Evolutionary conservation across 2,888 invertebrate species (phyloP), one percentile per base, ranked within the genome.

Genomic region (Pristionchus japonicus): DNA sequence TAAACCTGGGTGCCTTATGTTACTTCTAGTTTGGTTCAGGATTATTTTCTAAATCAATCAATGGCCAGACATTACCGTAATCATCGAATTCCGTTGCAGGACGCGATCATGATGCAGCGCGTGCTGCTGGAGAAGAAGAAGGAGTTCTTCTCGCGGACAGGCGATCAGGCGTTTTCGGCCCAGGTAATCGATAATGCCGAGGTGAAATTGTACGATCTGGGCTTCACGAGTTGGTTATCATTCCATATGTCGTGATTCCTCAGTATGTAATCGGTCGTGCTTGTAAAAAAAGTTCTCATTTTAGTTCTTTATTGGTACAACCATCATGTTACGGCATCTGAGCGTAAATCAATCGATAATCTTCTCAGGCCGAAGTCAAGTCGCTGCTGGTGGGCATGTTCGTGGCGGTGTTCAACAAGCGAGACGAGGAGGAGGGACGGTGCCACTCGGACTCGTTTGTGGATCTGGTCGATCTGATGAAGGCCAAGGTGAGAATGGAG

Each of bases 361-460:
- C 34, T 34, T 27, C 1, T 57, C 96, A 96, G 11, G 96, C 97
- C 0, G 97, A 97, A 0, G 97, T 99, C 0, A 97, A 98, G 95
- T 98, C 98, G 93, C 95, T 99, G 88, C 96, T 99, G 70, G 96
- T 97, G 15, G 97, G 97, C 67, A 96, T 99, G 64, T 98, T 99
- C 95, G 98, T 98, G 23, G 96, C 97, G 0, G 96, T 98, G 6
- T 98, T 98, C 95, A 98, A 98, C 95, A 97, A 98, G 95, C 97
- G 98, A 93, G 95, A 80, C 80, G 74, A 70, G 93, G 74, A 70
- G 93, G 98, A 98, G 95, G 98, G 98, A 80, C 96, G 98, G 89
- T 98, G 98, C 94, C 98, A 97, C 95, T 97, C 98, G 1, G 98
- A 99, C 95, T 98, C 98, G 3, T 96, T 99, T 37, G 88, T 80